Evolutionary conservation across 2,888 invertebrate species (phyloP).

Genomic region (Sycophila texana): DNA sequence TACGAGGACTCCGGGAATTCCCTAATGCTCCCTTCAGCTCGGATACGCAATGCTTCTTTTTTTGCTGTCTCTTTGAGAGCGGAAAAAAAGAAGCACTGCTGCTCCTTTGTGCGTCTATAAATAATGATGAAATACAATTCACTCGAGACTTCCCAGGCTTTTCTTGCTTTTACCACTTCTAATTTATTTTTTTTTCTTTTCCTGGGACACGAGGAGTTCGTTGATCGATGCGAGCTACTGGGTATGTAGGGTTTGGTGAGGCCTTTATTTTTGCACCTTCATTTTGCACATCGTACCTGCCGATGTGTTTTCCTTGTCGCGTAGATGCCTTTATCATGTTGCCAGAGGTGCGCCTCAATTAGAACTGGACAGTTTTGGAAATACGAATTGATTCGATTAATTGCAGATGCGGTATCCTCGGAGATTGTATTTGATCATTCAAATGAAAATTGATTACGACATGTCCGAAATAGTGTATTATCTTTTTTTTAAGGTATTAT

Average conservation of each 20-base stretch:
- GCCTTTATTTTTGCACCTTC: no score
- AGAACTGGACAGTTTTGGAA: no score
- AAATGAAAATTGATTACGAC: no score
- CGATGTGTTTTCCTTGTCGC: no score
- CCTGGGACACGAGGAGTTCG: conserved; percentile 9
- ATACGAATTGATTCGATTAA: no score
- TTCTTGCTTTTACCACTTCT: conserved; percentile 20
- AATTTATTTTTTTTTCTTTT: conserved; percentile 15
- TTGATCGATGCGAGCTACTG: conserved; percentile 11
- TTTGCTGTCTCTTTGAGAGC: not conserved
- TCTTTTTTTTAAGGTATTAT: no score
- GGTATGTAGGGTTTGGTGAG: conserved; percentile 12
- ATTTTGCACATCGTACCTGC: no score
- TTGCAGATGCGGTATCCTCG: no score
- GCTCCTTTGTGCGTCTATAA: conserved; percentile 36
- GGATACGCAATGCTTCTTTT: not conserved
- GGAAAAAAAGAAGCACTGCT: conserved; percentile 27
- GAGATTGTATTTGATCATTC: no score
- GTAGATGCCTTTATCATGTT: no score
- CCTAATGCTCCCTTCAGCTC: conserved; percentile 34
- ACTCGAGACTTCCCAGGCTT: conserved; percentile 27
- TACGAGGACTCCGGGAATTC: conserved; percentile 44
- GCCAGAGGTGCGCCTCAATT: no score
- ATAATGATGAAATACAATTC: conserved; percentile 52
- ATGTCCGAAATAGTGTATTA: no score